Base-by-base conservation (phyloP, 2,113 vertebrate genomes). In the Eptesicus fuscus region DNA sequence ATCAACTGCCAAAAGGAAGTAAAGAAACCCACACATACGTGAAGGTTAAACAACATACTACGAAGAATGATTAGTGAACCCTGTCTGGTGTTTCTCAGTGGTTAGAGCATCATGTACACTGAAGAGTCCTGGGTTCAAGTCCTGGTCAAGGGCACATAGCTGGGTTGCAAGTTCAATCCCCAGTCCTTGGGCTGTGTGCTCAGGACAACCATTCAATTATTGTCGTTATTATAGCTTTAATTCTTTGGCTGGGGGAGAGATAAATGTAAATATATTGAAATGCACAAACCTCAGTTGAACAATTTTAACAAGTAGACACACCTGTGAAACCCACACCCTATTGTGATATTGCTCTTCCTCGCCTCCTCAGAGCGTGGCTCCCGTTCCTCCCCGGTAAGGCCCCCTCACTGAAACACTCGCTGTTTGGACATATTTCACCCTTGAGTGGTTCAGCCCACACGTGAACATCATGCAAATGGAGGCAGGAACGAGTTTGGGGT, bases 361-460 rank as follows among this genome's bases (percentile, higher is more conserved):
- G 12, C 22, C 67, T 20, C 9, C 2, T 67, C 17, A 37, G 76
- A 63, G 44, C 4, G 32, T 2, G 5, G 11, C 30, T 13, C 23
- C 49, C n/a, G 18, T 37, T n/a, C 25, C 13, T 37, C 70, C 23
- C 22, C 11, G 9, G 7, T 22, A 25, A 8, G 16, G 23, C 49
- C 14, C 11, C 11, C 42, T 40, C 40, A 17, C 53, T 23, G 7
- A 23, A 13, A 37, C 74, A 22, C 4, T 30, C 35, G 17, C 0
- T 32, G 0, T 11, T 44, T 11, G 7, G 1, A 7, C 3, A n/a
- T 1, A 70, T 4, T 5, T 86, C 22, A 35, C 12, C 0, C 0
- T 1, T 3, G 42, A 53, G 4, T 4, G 32, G 23, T 3, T 3
- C 3, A 47, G 77, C 44, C 47, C 25, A 56, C 17, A n/a, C 3